Base-by-base conservation (phyloP, 2,888 invertebrate species). In the Helleia helle region DNA sequence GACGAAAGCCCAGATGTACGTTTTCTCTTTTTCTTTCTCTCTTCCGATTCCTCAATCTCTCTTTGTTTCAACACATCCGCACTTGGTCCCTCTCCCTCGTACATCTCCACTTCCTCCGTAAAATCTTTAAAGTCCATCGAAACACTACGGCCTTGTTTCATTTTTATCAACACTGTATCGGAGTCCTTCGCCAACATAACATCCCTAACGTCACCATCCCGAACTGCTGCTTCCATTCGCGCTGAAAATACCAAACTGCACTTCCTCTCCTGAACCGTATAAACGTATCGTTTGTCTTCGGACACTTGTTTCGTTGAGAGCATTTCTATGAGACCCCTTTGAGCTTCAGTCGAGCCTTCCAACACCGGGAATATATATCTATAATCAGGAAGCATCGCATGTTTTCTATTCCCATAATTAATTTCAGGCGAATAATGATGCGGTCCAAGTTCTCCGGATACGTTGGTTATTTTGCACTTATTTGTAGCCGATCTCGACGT, bases 131-230 rank as follows among this genome's bases (percentile, higher is more conserved):
- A 87, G 49, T 91, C 91, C 59, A 93, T 86, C 0, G 92, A 90
- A n/a, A 93, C 88, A 71, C 90, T 91, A 44, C 90, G 89, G 11
- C 91, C 92, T 55, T 91, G 89, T 62, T 89, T 91, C 53, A 91
- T 80, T 71, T 91, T 89, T 9, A 93, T 86, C 12, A 93, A 71
- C 48, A 93, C 89, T 46, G 90, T 91, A 62, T 93, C 92, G 39
- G 90, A 89, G 61, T 91, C 90, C 56, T 92, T 90, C 2, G 92
- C 92, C 11, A 93, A 76, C 88, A 93, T 88, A 1, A 93, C 90
- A 58, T 93, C 92, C 43, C 89, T 86, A 22, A 93, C 90, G 53
- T 93, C 92, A 40, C 93, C 93, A 54, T 92, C 91, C 13, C 92
- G 83, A 36, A 93, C 90, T 2, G 93, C 93, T 7, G 90, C 88